Base-by-base conservation (phyloP, 2,888 invertebrate species). In the Ernsta delagoae region DNA sequence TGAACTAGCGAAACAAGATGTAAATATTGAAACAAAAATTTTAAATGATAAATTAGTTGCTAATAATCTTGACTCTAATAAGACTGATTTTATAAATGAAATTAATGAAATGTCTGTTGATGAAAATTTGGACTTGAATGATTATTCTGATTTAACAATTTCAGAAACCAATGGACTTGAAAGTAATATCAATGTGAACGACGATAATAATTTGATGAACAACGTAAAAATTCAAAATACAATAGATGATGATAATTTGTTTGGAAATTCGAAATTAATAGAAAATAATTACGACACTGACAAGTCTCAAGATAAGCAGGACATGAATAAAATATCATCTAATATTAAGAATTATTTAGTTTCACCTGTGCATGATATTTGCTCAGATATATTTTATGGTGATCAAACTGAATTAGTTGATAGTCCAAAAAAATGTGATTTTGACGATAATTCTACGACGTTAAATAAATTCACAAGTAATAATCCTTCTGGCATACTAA, bases 91-190 rank as follows among this genome's bases (percentile, higher is more conserved):
- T 69, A 41, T 53, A 59, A 63, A 31, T 59, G 70, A 54, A 45
- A 8, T 59, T 12, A 70, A 70, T 70, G 64, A 59, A 59, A 59
- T 69, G 34, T 50, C 62, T 70, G 50, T 63, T 59, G 64, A 64
- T 59, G 63, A 63, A 69, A 69, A 12, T 63, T 41, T 68, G 39
- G 1, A 12, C n/a, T n/a, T 68, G 62, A 68, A 68, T 68, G 61
- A 68, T 68, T 61, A 68, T 48, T 59, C 57, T 50, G 57, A 68
- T 68, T 68, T 68, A 68, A 68, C 39, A 63, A 68, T 68, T 68
- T 62, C 68, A 63, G 68, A 68, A 68, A 41, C 62, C 62, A 63
- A 57, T 16, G 68, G 68, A 63, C 31, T 31, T 7, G 41, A 36
- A 68, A 50, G 50, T 12, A 31, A 39, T 57, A 24, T 9, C 9